Percentiles rank a stretch among this genome's conserved stretches.
phyloP scores from a whole-genome alignment of 2,113 vertebrate genomes.

The Rhipidura dahli region DNA sequence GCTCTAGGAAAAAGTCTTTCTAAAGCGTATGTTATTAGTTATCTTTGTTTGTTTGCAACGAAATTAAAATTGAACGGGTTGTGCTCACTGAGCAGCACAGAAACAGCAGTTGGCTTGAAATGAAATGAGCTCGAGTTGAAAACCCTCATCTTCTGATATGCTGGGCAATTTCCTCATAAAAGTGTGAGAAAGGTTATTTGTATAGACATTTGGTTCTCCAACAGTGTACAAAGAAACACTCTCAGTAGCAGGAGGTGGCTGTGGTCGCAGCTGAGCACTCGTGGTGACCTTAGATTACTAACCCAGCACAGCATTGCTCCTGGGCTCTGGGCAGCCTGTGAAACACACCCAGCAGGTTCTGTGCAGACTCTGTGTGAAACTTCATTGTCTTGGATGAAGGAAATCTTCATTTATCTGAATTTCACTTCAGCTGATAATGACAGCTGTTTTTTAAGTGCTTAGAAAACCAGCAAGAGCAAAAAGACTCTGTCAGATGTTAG shows the following conservation, averaged over 20 bases:
- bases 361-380: neutral
- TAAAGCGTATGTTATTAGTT: neutral
- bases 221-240: neutral
- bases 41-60: neutral
- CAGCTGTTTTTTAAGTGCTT: neutral
- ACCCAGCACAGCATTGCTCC: neutral
- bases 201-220: neutral
- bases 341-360: neutral
- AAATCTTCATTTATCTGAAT: neutral
- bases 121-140: neutral
- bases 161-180: neutral
- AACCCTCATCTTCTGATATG: neutral
- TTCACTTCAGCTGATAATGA: neutral
- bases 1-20: neutral
- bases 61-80: constrained; percentile 11
- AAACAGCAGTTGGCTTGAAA: constrained; percentile 13
- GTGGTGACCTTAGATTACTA: neutral
- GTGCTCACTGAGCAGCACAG: neutral
- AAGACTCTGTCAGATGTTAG: neutral
- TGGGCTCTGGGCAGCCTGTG: neutral
- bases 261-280: neutral
- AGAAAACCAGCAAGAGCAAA: neutral
- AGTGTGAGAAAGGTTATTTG: neutral
- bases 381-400: neutral
- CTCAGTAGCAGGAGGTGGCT: neutral